Evolutionary conservation across 2,888 invertebrate species (phyloP).

Genomic region (Pterostichus niger): DNA sequence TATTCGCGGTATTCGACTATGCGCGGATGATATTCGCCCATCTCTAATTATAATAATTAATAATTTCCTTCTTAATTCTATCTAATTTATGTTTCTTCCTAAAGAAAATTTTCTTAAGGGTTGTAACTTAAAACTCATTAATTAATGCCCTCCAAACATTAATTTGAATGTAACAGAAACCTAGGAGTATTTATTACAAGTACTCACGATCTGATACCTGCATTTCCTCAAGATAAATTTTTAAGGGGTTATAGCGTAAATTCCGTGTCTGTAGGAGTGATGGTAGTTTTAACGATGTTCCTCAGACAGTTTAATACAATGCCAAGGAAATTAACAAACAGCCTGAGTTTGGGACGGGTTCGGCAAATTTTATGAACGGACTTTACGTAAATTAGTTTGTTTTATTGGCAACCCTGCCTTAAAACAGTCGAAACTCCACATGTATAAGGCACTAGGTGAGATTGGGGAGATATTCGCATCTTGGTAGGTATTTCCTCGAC

Average conservation of each 20-base stretch:
- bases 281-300: slow-evolving; percentile 25
- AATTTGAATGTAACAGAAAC: slow-evolving; percentile 21
- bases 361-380: slow-evolving; percentile 58
- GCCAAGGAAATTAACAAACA: slow-evolving; percentile 50
- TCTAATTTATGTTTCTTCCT: slow-evolving; percentile 20
- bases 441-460: slow-evolving; percentile 17
- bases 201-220: slow-evolving; percentile 32
- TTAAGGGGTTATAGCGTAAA: slow-evolving; percentile 19
- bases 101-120: slow-evolving; percentile 27
- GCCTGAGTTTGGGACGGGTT: background rate
- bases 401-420: slow-evolving; percentile 40
- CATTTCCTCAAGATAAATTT: slow-evolving; percentile 14
- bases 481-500: background rate
- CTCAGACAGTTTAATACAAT: slow-evolving; percentile 48
- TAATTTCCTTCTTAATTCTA: slow-evolving; percentile 23
- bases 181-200: slow-evolving; percentile 33
- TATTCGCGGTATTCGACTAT: too few relatives aligned
- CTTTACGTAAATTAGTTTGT: slow-evolving; percentile 53
- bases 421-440: slow-evolving; percentile 10
- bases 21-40: too few relatives aligned
- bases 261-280: background rate
- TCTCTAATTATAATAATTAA: slow-evolving; percentile 38
- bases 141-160: slow-evolving; percentile 33
- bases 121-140: slow-evolving; percentile 24
- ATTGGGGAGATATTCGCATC: background rate